Conservation (phyloP, 2,797 vertebrate genomes). For the Esox lucius region DNA sequence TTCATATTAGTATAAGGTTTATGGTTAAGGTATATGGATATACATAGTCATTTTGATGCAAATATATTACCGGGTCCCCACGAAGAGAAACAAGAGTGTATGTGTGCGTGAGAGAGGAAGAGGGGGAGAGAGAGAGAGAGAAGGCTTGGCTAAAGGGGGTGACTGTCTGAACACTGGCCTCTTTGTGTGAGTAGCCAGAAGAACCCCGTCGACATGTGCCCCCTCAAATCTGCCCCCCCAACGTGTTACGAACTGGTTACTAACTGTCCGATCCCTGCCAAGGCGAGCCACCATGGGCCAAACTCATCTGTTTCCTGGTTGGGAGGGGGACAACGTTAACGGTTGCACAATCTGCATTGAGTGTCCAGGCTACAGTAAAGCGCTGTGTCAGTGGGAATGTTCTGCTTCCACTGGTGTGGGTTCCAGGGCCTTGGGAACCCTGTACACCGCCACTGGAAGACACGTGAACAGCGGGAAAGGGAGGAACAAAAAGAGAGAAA, state of each 20-base stretch:
- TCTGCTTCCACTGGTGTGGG: constrained; percentile 6
- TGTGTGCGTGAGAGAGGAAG: too few relatives aligned
- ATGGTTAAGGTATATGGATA: too few relatives aligned
- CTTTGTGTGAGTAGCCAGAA: constrained; percentile 58
- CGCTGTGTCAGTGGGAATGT: constrained; percentile 17
- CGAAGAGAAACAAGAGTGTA: too few relatives aligned
- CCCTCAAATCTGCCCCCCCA: not conserved
- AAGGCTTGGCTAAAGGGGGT: constrained; percentile 14
- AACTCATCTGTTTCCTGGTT: constrained; percentile 25
- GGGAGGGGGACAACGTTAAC: constrained; percentile 22
- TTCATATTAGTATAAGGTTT: too few relatives aligned
- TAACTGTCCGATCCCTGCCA: constrained; percentile 12
- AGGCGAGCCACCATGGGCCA: constrained; percentile 33
- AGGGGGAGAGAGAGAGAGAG: too few relatives aligned
- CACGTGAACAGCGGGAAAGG: not conserved
- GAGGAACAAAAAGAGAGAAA: not conserved
- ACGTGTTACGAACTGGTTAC: not conserved
- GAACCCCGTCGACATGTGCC: constrained; percentile 65
- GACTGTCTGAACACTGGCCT: constrained; percentile 64
- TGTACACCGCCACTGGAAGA: constrained; percentile 17
- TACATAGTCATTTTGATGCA: too few relatives aligned
- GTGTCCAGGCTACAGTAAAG: constrained; percentile 2
- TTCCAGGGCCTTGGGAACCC: constrained; percentile 14
- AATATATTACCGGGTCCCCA: too few relatives aligned
- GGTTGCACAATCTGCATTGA: constrained; percentile 20